These are phyloP conservation scores for Barypeithes pellucidus DNA, from an alignment of 2,888 invertebrate genomes.

Conservation along the genomic window DNA sequence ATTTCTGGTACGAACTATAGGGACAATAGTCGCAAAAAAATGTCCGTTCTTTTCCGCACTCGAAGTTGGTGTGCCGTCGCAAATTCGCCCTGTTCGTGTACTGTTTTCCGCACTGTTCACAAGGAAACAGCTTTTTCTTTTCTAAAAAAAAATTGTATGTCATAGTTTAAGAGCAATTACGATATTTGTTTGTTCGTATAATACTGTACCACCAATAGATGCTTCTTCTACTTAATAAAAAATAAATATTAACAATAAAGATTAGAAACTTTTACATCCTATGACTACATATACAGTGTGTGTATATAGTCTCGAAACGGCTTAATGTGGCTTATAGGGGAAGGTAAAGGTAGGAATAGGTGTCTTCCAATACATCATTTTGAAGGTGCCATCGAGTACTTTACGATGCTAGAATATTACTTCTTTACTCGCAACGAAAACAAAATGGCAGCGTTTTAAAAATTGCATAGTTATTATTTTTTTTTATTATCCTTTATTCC, in stretches of 20 bases:
- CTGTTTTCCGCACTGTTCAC: constrained; percentile 68
- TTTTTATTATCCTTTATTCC: no score
- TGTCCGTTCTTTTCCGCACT: constrained; percentile 75
- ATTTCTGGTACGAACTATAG: constrained; percentile 68
- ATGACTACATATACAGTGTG: no score
- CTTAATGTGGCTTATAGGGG: no score
- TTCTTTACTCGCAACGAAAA: no score
- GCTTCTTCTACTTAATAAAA: not conserved
- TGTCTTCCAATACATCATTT: no score
- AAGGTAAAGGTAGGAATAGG: no score
- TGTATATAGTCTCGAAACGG: no score
- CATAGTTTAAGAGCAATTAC: not conserved
- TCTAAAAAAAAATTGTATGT: constrained; percentile 12
- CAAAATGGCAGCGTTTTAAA: no score
- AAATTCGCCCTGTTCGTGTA: constrained; percentile 70
- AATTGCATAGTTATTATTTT: no score
- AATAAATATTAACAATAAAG: not conserved
- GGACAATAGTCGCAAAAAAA: constrained; percentile 83
- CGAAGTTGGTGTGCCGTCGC: constrained; percentile 69
- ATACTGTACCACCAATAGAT: not conserved
- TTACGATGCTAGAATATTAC: no score
- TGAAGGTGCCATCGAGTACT: no score
- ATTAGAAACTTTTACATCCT: not conserved
- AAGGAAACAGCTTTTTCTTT: constrained; percentile 68
- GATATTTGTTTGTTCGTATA: not conserved